These are phyloP conservation scores for Heterotis niloticus DNA, from an alignment of 2,113 vertebrate genomes.

Conservation along the genomic window DNA sequence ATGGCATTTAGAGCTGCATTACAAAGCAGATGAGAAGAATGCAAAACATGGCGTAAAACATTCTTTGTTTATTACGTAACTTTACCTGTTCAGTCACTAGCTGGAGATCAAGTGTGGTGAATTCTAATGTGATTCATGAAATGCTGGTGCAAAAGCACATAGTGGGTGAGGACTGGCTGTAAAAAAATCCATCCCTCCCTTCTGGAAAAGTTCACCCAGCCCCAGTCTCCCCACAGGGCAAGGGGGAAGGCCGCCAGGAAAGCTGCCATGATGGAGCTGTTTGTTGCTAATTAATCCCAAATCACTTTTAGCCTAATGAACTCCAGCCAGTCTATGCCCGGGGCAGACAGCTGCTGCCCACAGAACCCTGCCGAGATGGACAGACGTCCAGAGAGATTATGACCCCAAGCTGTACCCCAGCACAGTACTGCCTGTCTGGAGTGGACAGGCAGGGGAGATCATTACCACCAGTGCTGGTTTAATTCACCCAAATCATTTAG, in stretches of 20 bases:
- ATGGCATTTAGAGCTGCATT: conserved; percentile 3
- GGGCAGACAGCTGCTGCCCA: conserved; percentile 12
- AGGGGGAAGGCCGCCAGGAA: neutral
- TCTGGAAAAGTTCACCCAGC: neutral
- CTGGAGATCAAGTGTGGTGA: too few relatives aligned
- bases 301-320: conserved; percentile 3
- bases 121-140: too few relatives aligned
- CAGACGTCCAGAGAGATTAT: conserved; percentile 5
- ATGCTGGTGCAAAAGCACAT: too few relatives aligned
- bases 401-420: too few relatives aligned
- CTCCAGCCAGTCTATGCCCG: neutral
- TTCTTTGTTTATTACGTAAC: too few relatives aligned
- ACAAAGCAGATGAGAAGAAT: neutral
- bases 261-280: neutral
- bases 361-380: conserved; percentile 9
- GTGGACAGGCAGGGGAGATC: too few relatives aligned
- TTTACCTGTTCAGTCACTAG: too few relatives aligned
- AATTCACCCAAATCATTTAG: too few relatives aligned
- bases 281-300: neutral
- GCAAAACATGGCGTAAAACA: neutral
- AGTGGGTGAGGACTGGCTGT: neutral
- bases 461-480: too few relatives aligned
- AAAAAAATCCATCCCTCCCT: neutral
- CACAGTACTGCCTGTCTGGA: too few relatives aligned
- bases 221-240: neutral